phyloP scores from a whole-genome alignment of 2,888 invertebrate species.

The Auanema freiburgensis region DNA sequence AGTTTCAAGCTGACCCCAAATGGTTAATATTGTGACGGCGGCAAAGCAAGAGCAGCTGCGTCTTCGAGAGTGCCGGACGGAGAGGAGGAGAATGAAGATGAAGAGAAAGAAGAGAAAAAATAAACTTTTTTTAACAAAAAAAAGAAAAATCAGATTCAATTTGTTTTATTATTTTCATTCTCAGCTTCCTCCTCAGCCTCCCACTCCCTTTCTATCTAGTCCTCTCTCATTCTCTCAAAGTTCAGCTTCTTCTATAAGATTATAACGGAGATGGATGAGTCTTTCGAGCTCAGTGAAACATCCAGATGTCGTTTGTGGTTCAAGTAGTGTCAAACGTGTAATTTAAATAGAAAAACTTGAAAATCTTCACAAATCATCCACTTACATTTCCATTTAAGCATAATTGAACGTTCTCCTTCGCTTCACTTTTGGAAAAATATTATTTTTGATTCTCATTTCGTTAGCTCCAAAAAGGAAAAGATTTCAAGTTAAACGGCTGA shows the following conservation, averaged over 20 bases:
- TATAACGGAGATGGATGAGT: no score
- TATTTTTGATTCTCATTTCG: conserved; percentile 5
- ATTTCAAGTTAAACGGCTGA: not conserved
- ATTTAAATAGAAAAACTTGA: no score
- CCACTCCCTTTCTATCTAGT: no score
- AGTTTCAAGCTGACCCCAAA: no score
- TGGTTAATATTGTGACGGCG: not conserved
- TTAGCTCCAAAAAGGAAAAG: not conserved
- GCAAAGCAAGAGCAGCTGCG: conserved; percentile 4
- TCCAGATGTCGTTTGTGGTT: no score
- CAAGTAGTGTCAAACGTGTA: no score
- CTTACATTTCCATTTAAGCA: conserved; percentile 2
- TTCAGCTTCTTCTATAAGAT: no score
- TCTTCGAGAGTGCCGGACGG: no score
- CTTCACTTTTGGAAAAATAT: not conserved
- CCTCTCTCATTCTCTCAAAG: no score
- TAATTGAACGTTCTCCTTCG: conserved; percentile 2
- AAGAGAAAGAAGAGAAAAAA: conserved; percentile 2
- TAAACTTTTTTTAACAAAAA: not conserved
- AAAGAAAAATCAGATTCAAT: conserved; percentile 5
- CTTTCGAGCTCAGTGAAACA: no score
- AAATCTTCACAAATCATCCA: not conserved
- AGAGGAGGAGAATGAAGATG: conserved; percentile 5
- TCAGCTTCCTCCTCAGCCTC: no score
- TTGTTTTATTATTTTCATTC: not conserved